These are phyloP conservation scores for Oxyteleia sp. DNA, from an alignment of 2,888 invertebrate genomes.

Conservation along the genomic window DNA sequence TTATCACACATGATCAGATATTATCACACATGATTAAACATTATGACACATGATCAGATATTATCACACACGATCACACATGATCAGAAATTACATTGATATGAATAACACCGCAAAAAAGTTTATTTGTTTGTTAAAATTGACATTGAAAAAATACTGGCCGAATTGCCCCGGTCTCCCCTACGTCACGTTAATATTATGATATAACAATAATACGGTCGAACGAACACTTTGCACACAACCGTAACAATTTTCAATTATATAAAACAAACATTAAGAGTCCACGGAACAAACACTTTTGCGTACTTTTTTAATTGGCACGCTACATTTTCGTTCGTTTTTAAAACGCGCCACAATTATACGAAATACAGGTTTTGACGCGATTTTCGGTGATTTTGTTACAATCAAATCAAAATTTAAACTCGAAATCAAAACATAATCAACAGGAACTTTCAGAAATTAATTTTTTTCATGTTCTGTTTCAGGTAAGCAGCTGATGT, in stretches of 20 bases:
- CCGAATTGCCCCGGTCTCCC: too few relatives aligned
- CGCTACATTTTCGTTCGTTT: slow-evolving; percentile 5
- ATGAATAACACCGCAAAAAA: too few relatives aligned
- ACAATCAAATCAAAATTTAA: neutral
- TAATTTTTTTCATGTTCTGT: neutral
- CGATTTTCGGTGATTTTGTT: neutral
- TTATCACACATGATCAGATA: too few relatives aligned
- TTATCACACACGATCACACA: slow-evolving; percentile 6
- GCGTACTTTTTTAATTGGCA: slow-evolving; percentile 28
- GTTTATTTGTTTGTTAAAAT: too few relatives aligned
- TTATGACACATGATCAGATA: too few relatives aligned
- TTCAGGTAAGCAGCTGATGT: neutral
- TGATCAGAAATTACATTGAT: too few relatives aligned
- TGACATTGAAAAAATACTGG: too few relatives aligned
- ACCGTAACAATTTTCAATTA: slow-evolving; percentile 35
- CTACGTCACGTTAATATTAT: slow-evolving; percentile 1
- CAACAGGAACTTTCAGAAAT: neutral
- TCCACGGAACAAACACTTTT: slow-evolving; percentile 19
- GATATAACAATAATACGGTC: slow-evolving; percentile 5
- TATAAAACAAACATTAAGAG: slow-evolving; percentile 24
- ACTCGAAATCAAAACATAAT: neutral
- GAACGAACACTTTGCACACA: neutral
- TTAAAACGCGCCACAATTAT: slow-evolving; percentile 3
- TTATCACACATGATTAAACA: too few relatives aligned
- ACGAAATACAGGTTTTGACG: neutral